A percentile compares a stretch with the other conserved stretches of the same genome.
phyloP scores from a whole-genome alignment of 1,140 invertebrate species.

The Arion vulgaris region DNA sequence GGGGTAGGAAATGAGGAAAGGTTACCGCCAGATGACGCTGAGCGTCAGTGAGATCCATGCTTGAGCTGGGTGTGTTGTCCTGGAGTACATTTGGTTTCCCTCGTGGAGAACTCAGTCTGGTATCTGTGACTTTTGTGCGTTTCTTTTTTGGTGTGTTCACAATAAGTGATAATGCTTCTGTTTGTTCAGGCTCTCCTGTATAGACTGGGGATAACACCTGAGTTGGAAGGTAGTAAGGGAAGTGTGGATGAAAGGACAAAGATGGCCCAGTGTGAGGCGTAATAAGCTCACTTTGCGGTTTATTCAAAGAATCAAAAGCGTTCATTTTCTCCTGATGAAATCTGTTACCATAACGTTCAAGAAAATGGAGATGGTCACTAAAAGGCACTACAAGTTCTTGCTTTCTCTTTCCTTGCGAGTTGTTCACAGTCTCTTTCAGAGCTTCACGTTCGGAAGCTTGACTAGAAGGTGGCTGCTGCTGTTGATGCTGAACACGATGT shows the following conservation, averaged over 20 bases:
- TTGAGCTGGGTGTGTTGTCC: conserved; percentile 57
- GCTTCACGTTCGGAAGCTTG: conserved; percentile 27
- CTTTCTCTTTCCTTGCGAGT: conserved; percentile 33
- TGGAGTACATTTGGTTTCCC: conserved; percentile 69
- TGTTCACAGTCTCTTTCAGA: conserved; percentile 42
- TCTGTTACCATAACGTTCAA: conserved; percentile 46
- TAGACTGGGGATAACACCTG: conserved; percentile 77
- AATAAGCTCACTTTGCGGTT: conserved; percentile 46
- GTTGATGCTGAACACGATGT: conserved; percentile 31
- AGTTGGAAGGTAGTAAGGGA: conserved; percentile 61
- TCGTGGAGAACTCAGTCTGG: conserved; percentile 86
- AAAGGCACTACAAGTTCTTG: conserved; percentile 43
- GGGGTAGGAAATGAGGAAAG: conserved; percentile 74
- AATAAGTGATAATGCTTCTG: conserved; percentile 91
- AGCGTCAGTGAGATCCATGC: conserved; percentile 46
- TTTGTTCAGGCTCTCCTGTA: conserved; percentile 85
- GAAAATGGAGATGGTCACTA: conserved; percentile 43
- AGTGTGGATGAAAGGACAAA: conserved; percentile 56
- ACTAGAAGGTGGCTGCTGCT: conserved; percentile 14
- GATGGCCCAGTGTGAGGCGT: conserved; percentile 45
- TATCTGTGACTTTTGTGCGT: conserved; percentile 96
- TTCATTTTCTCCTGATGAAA: conserved; percentile 58
- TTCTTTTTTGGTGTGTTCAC: conserved; percentile 91
- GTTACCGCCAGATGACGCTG: conserved; percentile 47
- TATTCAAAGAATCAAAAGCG: conserved; percentile 62